Conservation (phyloP, 1,140 invertebrate genomes). For the Sesamia nonagrioides region DNA sequence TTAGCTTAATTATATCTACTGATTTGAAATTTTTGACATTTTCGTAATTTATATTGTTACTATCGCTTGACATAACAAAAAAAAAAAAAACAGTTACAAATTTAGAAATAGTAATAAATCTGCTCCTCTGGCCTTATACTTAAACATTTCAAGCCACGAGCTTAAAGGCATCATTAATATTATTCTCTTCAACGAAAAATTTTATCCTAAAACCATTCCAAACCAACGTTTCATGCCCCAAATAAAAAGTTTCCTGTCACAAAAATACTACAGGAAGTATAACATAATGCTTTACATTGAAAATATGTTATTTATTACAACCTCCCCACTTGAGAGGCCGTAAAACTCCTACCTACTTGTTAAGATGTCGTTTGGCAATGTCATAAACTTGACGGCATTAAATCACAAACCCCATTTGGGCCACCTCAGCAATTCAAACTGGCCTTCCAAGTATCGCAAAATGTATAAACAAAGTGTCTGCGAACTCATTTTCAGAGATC, state of each 20-base stretch:
- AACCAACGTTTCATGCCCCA: slow-evolving; percentile 8
- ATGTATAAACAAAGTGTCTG: slow-evolving; percentile 47
- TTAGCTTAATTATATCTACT: neutral
- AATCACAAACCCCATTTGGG: slow-evolving; percentile 71
- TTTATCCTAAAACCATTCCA: neutral
- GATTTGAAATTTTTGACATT: too few relatives aligned
- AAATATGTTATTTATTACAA: slow-evolving; percentile 67
- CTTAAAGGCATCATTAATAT: neutral
- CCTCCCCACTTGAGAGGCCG: slow-evolving; percentile 52
- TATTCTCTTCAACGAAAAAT: neutral
- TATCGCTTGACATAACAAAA: too few relatives aligned
- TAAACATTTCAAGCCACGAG: neutral
- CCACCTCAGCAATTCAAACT: slow-evolving; percentile 54
- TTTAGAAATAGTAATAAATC: neutral
- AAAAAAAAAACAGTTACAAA: too few relatives aligned
- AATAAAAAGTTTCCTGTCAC: slow-evolving; percentile 20
- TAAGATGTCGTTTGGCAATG: slow-evolving; percentile 65
- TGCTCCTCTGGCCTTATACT: neutral
- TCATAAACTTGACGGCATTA: slow-evolving; percentile 77
- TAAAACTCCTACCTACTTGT: slow-evolving; percentile 69
- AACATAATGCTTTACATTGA: slow-evolving; percentile 49
- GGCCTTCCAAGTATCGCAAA: slow-evolving; percentile 54
- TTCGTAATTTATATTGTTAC: neutral
- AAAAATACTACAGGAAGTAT: slow-evolving; percentile 11
- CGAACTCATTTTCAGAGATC: slow-evolving; percentile 54